phyloP scores from a whole-genome alignment of 2,888 invertebrate species.

The Aleiodes alternator region DNA sequence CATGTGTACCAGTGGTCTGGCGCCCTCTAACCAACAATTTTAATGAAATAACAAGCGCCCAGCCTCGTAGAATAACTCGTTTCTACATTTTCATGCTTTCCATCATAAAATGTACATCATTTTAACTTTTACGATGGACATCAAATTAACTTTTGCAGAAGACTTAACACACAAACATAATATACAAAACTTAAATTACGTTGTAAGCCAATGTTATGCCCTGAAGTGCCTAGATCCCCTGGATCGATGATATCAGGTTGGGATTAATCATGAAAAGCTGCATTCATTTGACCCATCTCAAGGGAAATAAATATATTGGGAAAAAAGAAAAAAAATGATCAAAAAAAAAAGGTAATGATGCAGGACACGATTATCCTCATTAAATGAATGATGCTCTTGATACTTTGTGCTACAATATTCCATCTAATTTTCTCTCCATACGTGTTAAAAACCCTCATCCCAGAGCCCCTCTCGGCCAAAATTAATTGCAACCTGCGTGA shows the following conservation, averaged over 20 bases:
- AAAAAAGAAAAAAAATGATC: background rate
- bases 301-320: background rate
- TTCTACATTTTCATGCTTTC: conserved; percentile 50
- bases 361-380: too few relatives aligned
- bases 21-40: conserved; percentile 21
- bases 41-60: background rate
- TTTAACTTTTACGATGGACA: conserved; percentile 51
- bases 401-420: too few relatives aligned
- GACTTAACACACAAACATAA: conserved; percentile 13
- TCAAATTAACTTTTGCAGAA: conserved; percentile 51
- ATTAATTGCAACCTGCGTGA: conserved; percentile 1
- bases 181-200: too few relatives aligned
- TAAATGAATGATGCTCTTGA: too few relatives aligned
- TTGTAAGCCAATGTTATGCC: too few relatives aligned
- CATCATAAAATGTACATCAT: conserved; percentile 53
- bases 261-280: too few relatives aligned
- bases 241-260: too few relatives aligned
- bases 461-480: background rate
- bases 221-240: too few relatives aligned
- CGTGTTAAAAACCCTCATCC: conserved; percentile 9
- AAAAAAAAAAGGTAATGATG: background rate
- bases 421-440: background rate
- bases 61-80: conserved; percentile 46
- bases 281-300: too few relatives aligned
- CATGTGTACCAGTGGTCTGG: background rate